Percentiles rank a stretch among this genome's conserved stretches.
Conservation (phyloP, 1,140 invertebrate species). For the Cecropterus lyciades region DNA sequence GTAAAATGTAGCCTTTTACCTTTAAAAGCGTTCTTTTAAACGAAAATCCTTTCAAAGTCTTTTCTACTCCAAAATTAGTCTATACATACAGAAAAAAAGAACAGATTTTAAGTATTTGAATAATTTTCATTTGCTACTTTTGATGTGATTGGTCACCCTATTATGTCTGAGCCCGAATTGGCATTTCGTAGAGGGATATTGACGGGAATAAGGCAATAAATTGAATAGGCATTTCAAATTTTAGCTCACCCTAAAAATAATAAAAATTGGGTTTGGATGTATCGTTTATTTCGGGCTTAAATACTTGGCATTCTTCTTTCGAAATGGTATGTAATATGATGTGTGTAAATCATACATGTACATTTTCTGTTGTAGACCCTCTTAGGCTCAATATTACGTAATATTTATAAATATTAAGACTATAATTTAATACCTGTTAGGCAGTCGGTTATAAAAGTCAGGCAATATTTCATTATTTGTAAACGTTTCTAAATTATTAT, state of each 20-base stretch:
- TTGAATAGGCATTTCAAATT: constrained; percentile 28
- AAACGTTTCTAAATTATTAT: too few species aligned
- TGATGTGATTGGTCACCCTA: background rate
- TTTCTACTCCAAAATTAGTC: too few species aligned
- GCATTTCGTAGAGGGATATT: constrained; percentile 15
- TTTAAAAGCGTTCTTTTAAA: too few species aligned
- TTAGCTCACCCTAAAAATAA: constrained; percentile 51
- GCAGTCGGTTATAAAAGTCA: too few species aligned
- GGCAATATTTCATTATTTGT: too few species aligned
- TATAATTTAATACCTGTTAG: too few species aligned
- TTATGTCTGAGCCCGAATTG: constrained; percentile 4
- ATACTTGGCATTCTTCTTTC: constrained; percentile 69
- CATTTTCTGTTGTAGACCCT: background rate
- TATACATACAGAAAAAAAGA: too few species aligned
- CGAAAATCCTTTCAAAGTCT: too few species aligned
- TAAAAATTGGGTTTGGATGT: constrained; percentile 48
- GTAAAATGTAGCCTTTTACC: too few species aligned
- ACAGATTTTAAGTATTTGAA: too few species aligned
- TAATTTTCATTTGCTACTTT: background rate
- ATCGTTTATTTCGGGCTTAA: constrained; percentile 62
- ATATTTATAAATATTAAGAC: too few species aligned
- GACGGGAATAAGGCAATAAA: constrained; percentile 26
- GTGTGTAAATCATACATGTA: constrained; percentile 65
- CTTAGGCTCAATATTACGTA: too few species aligned
- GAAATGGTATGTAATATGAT: constrained; percentile 67